These are phyloP conservation scores for Propithecus deckenii DNA, from an alignment of 2,797 vertebrate species.

Conservation along the genomic window DNA sequence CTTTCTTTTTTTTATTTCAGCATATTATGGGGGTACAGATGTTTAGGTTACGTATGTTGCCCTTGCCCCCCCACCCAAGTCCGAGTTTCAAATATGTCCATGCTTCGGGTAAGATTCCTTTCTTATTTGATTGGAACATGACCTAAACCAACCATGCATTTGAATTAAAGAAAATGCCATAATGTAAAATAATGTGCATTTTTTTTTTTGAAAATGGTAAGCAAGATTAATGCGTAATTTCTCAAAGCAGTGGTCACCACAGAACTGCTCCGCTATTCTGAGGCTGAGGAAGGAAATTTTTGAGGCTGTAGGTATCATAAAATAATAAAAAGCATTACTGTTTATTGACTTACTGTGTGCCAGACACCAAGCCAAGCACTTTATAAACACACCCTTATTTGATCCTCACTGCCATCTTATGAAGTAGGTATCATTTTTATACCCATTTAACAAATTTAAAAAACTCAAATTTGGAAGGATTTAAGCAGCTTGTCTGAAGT, in stretches of 20 bases:
- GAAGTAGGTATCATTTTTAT: not conserved
- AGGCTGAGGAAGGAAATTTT: not conserved
- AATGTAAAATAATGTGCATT: not conserved
- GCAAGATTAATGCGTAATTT: not conserved
- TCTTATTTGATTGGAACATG: not conserved
- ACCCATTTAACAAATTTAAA: not conserved
- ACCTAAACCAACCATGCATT: not conserved
- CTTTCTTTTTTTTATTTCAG: not conserved
- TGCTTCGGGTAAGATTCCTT: not conserved
- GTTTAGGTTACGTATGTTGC: too few relatives aligned
- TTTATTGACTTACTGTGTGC: not conserved
- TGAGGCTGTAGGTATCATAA: not conserved
- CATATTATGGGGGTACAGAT: too few relatives aligned
- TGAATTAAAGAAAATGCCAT: constrained; percentile 38
- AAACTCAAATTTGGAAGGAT: not conserved
- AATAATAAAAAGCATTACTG: not conserved
- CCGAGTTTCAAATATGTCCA: too few relatives aligned
- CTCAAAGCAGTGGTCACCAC: not conserved
- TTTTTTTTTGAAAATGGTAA: not conserved
- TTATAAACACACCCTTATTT: not conserved
- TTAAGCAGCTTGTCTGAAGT: not conserved
- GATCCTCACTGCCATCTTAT: not conserved
- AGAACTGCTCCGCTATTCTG: not conserved
- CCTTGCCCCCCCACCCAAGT: too few relatives aligned
- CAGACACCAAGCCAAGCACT: not conserved